phyloP scores from a whole-genome alignment of 2,797 vertebrate species.

The Pristis pectinata region DNA sequence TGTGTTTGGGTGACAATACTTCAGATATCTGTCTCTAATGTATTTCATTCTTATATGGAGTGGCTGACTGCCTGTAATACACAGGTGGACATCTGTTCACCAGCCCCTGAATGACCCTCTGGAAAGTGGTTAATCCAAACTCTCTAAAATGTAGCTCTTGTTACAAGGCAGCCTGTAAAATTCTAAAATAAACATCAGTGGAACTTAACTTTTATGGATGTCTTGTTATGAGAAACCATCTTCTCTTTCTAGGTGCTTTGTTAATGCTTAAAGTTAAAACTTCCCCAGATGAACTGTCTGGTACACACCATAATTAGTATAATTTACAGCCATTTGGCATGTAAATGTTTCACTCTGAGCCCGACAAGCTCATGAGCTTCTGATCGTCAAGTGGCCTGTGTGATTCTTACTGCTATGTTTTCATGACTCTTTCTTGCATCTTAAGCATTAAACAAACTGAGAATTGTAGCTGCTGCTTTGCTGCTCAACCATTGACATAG shows the following conservation, averaged over 20 bases:
- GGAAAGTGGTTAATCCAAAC: conserved; percentile 2
- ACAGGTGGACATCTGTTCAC: neutral
- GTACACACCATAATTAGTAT: neutral
- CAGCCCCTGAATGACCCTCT: neutral
- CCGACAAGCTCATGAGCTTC: neutral
- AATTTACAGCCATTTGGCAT: neutral
- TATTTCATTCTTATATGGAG: neutral
- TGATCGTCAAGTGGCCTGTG: neutral
- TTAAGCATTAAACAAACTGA: neutral
- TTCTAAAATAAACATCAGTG: conserved; percentile 19
- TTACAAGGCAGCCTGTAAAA: conserved; percentile 26
- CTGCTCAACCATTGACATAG: neutral
- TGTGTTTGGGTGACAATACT: neutral
- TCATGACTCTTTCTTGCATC: neutral
- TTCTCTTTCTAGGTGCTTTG: conserved; percentile 2
- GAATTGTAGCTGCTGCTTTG: neutral
- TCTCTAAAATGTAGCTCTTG: neutral
- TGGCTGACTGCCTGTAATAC: neutral
- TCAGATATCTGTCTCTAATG: neutral
- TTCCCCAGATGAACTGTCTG: neutral
- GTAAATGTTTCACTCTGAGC: neutral
- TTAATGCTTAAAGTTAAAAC: neutral
- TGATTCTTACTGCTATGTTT: neutral
- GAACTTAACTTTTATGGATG: neutral
- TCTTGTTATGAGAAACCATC: neutral